These are phyloP conservation scores for Agriotes lineatus DNA, from an alignment of 2,888 invertebrate species.

Conservation along the genomic window DNA sequence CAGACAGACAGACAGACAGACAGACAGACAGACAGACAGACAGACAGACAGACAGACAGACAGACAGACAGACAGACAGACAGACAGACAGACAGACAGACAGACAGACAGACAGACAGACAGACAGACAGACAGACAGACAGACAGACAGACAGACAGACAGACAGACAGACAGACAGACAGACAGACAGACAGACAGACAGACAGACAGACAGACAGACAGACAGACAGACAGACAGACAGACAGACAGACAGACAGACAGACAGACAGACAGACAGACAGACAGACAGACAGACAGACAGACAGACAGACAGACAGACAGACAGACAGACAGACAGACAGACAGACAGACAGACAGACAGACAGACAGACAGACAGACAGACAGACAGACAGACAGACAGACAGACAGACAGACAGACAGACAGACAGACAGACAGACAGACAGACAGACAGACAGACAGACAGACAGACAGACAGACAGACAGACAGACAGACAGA, in stretches of 20 bases:
- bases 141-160: slow-evolving; percentile 7
- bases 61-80: slow-evolving; percentile 7
- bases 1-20: slow-evolving; percentile 7
- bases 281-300: slow-evolving; percentile 7
- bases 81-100: slow-evolving; percentile 7
- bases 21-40: slow-evolving; percentile 7
- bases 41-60: slow-evolving; percentile 7
- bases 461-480: slow-evolving; percentile 7
- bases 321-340: slow-evolving; percentile 7
- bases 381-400: slow-evolving; percentile 3
- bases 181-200: slow-evolving; percentile 7
- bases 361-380: slow-evolving; percentile 3
- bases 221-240: slow-evolving; percentile 7
- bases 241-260: slow-evolving; percentile 7
- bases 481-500: slow-evolving; percentile 7
- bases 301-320: slow-evolving; percentile 7
- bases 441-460: slow-evolving; percentile 3
- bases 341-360: slow-evolving; percentile 7
- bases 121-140: slow-evolving; percentile 7
- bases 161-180: slow-evolving; percentile 7
- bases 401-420: slow-evolving; percentile 1
- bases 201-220: slow-evolving; percentile 7
- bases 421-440: background rate
- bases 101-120: slow-evolving; percentile 7
- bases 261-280: slow-evolving; percentile 7